Percentiles rank a stretch among this genome's conserved stretches.
phyloP scores from a whole-genome alignment of 2,113 vertebrate genomes.

The Otocyon megalotis region DNA sequence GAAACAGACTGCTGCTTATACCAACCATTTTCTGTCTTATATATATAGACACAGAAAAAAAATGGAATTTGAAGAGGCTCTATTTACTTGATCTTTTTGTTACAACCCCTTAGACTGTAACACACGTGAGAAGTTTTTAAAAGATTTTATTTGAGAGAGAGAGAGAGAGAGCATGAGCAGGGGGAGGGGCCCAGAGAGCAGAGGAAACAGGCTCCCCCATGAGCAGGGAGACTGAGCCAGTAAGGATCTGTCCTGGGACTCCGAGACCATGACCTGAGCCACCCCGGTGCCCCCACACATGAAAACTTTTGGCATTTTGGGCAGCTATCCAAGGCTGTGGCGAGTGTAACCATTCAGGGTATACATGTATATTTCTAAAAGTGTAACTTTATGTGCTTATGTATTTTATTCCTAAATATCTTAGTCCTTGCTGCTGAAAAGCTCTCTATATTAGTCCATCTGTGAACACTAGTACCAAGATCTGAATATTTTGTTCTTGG shows the following conservation, averaged over 20 bases:
- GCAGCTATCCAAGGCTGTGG: background rate
- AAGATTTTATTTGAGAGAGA: too few relatives aligned
- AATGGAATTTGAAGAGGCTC: background rate
- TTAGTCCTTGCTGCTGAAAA: background rate
- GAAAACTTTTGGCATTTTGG: background rate
- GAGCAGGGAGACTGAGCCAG: too few relatives aligned
- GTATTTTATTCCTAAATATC: background rate
- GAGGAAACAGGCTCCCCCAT: too few relatives aligned
- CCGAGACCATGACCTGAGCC: too few relatives aligned
- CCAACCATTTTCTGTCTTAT: background rate
- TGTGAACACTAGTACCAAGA: background rate
- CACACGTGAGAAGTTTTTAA: background rate
- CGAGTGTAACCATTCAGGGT: background rate
- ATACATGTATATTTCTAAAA: background rate
- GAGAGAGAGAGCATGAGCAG: too few relatives aligned
- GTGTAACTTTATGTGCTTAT: background rate
- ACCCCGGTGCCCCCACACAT: background rate
- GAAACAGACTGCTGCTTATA: background rate
- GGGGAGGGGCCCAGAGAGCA: too few relatives aligned
- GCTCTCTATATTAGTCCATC: background rate
- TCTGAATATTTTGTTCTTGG: conserved; percentile 27
- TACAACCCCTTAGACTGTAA: background rate
- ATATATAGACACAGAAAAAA: background rate
- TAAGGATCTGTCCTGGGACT: too few relatives aligned
- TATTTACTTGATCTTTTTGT: background rate